These are phyloP conservation scores for Drosophila nebulosa DNA, from an alignment of 1,140 invertebrate species.

Conservation along the genomic window DNA sequence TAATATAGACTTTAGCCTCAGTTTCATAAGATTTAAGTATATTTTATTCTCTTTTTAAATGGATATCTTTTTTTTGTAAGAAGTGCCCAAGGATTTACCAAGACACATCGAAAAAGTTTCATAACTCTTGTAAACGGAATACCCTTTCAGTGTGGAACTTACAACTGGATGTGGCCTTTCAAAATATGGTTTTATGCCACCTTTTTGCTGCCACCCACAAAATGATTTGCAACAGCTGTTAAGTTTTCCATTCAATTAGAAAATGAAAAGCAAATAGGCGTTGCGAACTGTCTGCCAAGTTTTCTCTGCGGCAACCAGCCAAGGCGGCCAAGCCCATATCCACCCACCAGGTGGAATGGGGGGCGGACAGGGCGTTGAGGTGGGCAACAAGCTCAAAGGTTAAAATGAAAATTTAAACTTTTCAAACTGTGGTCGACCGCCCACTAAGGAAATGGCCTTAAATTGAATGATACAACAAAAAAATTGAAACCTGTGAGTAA, in stretches of 20 bases:
- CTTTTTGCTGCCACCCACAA: not conserved
- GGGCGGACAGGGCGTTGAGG: not conserved
- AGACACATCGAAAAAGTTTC: not conserved
- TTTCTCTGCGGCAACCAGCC: not conserved
- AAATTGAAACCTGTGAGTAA: conserved; percentile 19
- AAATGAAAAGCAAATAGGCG: conserved; percentile 72
- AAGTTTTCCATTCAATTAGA: conserved; percentile 75
- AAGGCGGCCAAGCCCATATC: not conserved
- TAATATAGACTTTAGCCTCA: no score
- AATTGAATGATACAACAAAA: conserved; percentile 61
- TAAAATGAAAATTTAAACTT: conserved; percentile 76
- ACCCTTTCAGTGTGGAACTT: not conserved
- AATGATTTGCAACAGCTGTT: conserved; percentile 60
- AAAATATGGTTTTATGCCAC: not conserved
- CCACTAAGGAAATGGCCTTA: conserved; percentile 22
- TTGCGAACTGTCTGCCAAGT: conserved; percentile 22
- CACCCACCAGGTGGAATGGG: not conserved
- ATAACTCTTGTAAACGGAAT: not conserved
- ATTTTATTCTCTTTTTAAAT: no score
- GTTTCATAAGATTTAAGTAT: no score
- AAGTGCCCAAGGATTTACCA: no score
- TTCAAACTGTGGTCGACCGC: conserved; percentile 36
- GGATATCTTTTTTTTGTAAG: no score
- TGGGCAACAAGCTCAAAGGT: conserved; percentile 59
- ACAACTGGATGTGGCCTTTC: not conserved